These are phyloP conservation scores for Salarias fasciatus DNA, from an alignment of 2,797 vertebrate species.

Conservation along the genomic window DNA sequence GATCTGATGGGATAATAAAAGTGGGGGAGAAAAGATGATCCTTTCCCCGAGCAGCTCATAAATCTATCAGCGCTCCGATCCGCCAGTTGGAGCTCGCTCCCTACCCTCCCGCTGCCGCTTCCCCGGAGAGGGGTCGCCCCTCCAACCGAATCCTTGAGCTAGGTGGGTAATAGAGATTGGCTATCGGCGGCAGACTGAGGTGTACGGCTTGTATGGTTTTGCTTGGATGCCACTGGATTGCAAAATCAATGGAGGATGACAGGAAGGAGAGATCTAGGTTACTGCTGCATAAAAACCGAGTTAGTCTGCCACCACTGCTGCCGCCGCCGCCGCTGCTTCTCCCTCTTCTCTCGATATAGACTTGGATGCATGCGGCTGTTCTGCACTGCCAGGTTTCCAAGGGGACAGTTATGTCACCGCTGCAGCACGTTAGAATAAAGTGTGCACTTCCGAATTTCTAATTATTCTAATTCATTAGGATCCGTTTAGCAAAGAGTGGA, in stretches of 20 bases:
- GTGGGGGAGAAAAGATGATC: conserved; percentile 62
- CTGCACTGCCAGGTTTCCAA: conserved; percentile 52
- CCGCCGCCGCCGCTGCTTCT: conserved; percentile 5
- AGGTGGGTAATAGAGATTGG: conserved; percentile 73
- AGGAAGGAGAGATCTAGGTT: conserved; percentile 67
- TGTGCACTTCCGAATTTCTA: conserved; percentile 24
- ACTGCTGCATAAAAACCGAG: conserved; percentile 59
- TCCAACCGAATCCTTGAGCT: conserved; percentile 58
- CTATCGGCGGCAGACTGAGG: conserved; percentile 68
- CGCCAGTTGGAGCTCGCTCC: conserved; percentile 42
- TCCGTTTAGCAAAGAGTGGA: conserved; percentile 37
- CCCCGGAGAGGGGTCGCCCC: conserved; percentile 53
- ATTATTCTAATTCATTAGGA: conserved; percentile 47
- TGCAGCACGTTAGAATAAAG: conserved; percentile 54
- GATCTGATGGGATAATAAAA: conserved; percentile 80
- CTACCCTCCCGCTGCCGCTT: conserved; percentile 8
- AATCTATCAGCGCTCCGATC: conserved; percentile 67
- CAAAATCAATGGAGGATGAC: conserved; percentile 79
- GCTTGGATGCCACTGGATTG: conserved; percentile 71
- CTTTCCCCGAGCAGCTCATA: conserved; percentile 67
- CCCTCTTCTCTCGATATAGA: conserved; percentile 22
- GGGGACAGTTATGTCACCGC: conserved; percentile 57
- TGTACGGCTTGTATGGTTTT: conserved; percentile 68
- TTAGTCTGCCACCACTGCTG: conserved; percentile 37
- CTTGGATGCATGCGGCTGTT: conserved; percentile 36